phyloP scores from a whole-genome alignment of 2,888 invertebrate genomes.

The Chydorus sphaericus region DNA sequence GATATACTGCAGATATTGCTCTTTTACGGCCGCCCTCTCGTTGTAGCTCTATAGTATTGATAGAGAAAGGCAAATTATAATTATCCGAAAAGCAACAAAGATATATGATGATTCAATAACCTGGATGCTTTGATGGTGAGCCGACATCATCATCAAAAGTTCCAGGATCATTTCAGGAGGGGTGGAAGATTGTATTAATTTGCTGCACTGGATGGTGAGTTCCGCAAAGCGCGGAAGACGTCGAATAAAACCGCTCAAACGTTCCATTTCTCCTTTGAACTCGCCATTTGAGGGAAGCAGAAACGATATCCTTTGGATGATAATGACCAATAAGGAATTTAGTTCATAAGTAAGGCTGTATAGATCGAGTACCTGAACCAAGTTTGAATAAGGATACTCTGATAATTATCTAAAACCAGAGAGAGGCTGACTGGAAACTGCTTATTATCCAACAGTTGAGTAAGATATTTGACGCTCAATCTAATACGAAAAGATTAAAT shows the following conservation, averaged over 20 bases:
- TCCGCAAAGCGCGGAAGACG: neutral
- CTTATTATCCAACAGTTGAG: neutral
- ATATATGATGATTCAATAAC: neutral
- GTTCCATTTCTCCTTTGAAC: neutral
- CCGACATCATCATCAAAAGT: neutral
- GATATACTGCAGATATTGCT: conserved; percentile 5
- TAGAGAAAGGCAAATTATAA: neutral
- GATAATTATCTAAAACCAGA: neutral
- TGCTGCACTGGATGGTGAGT: neutral
- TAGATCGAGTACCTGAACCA: neutral
- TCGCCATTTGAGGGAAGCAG: neutral
- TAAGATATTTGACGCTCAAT: neutral
- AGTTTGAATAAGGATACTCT: neutral
- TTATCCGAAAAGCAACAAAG: too few relatives aligned
- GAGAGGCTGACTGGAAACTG: neutral
- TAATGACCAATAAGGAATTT: too few relatives aligned
- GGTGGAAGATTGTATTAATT: too few relatives aligned
- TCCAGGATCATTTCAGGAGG: neutral
- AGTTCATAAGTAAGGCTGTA: neutral
- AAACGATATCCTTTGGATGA: neutral
- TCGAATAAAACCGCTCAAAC: neutral
- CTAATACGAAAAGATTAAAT: neutral
- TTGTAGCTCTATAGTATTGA: neutral
- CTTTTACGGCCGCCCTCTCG: neutral
- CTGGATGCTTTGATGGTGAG: neutral